Evolutionary conservation across 2,113 vertebrate species (phyloP).

Genomic region (Bujurquina vittata): DNA sequence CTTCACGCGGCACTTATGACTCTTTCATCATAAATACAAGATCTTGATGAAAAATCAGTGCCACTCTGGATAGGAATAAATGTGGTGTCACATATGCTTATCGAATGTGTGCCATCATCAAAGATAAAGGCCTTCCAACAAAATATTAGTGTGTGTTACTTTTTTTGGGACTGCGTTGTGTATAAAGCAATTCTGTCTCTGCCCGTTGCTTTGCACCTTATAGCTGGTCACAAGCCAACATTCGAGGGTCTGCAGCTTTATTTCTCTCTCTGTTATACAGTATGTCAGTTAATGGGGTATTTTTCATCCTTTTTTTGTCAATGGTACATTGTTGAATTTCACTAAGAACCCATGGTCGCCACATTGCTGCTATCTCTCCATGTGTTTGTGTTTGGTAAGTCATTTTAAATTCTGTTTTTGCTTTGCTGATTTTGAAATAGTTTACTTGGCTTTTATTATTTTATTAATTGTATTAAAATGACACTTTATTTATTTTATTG

Average conservation of each 20-base stretch:
- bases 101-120: neutral
- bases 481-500: neutral
- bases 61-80: neutral
- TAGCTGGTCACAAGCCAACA: neutral
- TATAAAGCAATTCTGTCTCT: neutral
- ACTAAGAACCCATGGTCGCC: neutral
- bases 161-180: neutral
- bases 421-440: rapidly evolving
- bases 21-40: neutral
- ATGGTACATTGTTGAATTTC: neutral
- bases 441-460: neutral
- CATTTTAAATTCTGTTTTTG: neutral
- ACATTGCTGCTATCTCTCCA: too few relatives aligned
- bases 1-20: neutral
- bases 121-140: neutral
- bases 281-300: too few relatives aligned
- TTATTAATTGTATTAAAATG: too few relatives aligned
- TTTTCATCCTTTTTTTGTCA: neutral
- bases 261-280: neutral
- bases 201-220: neutral
- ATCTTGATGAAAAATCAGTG: neutral
- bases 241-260: too few relatives aligned
- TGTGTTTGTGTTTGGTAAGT: neutral
- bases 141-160: neutral
- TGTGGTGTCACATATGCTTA: neutral